Evolutionary conservation across 2,113 vertebrate species (phyloP), one percentile per base, ranked within the genome.

Genomic region (Prionailurus bengalensis): DNA sequence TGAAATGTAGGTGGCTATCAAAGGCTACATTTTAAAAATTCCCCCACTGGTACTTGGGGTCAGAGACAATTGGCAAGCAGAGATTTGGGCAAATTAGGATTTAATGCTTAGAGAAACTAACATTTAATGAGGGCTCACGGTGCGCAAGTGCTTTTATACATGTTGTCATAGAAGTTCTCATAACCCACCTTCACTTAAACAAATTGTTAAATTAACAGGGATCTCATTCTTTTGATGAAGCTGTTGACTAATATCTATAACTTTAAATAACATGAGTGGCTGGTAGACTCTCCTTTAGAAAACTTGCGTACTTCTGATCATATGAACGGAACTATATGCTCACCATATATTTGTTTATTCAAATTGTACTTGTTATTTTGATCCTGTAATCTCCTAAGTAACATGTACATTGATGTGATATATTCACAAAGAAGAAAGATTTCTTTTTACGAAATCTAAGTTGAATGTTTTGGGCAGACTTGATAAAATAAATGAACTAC

Each of bases 1-100:
- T 90, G n/a, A 92, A 93, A 88, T 79, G 42, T 85, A 96, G 65
- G 78, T 90, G 92, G 70, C 76, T 74, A 95, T 95, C 92, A 91
- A 84, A 88, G 74, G 51, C 25, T 76, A 71, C 80, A 95, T 92
- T 90, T 76, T 90, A 92, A 96, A 96, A 94, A 96, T 90, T 85
- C 33, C 80, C 39, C 53, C 51, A 23, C 58, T 89, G 19, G 21
- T 90, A 81, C 85, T 90, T 81, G 73, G 12, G 58, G 48, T 29
- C 42, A 81, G 51, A 39, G 53, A 88, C 36, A 86, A 73, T 48
- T 68, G 91, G 85, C 63, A 94, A 84, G 42, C 25, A 81, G 48
- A 68, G 48, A 55, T 93, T 93, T 68, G 25, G 12, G 42, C 55
- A 96, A 92, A 95, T 71, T 78, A 93, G 89, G 70, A 91, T 88